Base-by-base conservation (phyloP, 2,797 vertebrate species). In the Crax fasciolata region DNA sequence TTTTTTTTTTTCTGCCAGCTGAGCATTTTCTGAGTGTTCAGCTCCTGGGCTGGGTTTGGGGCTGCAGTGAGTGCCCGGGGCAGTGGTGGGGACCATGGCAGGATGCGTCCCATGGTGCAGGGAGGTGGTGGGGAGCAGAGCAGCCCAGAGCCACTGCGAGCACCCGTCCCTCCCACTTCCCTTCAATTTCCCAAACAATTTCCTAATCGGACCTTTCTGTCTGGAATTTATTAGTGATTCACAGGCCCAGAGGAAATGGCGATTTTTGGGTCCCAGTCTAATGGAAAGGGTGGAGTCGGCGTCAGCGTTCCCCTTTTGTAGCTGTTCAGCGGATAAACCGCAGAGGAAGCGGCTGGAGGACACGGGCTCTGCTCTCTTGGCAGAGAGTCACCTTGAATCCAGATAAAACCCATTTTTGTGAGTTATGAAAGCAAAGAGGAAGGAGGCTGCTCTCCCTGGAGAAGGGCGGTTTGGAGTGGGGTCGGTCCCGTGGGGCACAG, bases 171-270 rank as follows among this genome's bases (percentile, higher is more conserved):
- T 87, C 92, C 92, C 83, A 77, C 80, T 92, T 92, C 88, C 88
- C 92, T 90, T 84, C 96, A 93, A 49, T 91, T 97, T 97, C 96
- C 97, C 93, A 91, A 96, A 96, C 96, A 90, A 97, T 97, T 97
- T 97, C 96, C 97, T 97, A 89, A 97, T 92, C 96, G 67, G 96
- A 48, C 66, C n/a, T 88, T 93, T 85, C 94, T 93, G 97, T 97
- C 97, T 97, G 97, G 96, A 97, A 89, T 83, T 85, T 93, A 97
- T 98, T 97, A 97, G 96, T 79, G 84, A 96, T 96, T 96, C 96
- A 83, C 93, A 95, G 94, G 91, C 89, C 93, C 6, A 87, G 93
- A 97, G 97, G 96, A 97, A 97, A 97, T n/a, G 93, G 93, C 63
- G 96, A 81, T 54, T 89, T 93, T 59, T 63, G 91, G 84, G 85